A percentile compares a stretch with the other conserved stretches of the same genome.
phyloP scores from a whole-genome alignment of 37 sponge, comb jelly and placozoan genomes.

The Chondrilla cf. caribensis region DNA sequence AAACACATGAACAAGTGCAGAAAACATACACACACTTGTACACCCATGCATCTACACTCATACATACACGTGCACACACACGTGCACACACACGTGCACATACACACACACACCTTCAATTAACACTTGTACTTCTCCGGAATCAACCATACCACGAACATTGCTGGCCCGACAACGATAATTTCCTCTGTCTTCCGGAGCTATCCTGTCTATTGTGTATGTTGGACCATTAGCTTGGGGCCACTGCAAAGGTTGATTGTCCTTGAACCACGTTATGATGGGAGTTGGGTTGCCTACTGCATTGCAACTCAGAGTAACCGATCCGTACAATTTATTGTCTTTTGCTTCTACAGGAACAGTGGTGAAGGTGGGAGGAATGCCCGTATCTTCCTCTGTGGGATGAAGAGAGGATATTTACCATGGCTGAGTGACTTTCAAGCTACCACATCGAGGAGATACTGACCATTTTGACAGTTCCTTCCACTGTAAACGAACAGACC shows the following conservation, averaged over 20 bases:
- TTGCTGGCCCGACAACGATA: slow-evolving; percentile 11
- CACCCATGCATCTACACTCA: background rate
- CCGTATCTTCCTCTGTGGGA: background rate
- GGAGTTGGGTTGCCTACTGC: background rate
- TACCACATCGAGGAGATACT: too few species aligned
- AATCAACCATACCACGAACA: background rate
- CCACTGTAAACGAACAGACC: background rate
- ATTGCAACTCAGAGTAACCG: background rate
- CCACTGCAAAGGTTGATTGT: background rate
- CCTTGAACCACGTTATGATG: background rate
- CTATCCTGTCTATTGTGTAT: background rate
- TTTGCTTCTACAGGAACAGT: background rate
- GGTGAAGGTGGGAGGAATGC: background rate
- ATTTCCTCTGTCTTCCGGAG: slow-evolving; percentile 6
- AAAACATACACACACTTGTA: background rate
- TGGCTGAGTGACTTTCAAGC: too few species aligned
- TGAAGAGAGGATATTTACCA: too few species aligned
- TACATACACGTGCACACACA: background rate
- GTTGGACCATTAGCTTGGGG: background rate
- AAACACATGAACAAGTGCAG: background rate
- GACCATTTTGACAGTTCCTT: background rate
- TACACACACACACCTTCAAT: slow-evolving; percentile 9
- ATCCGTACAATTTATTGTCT: background rate
- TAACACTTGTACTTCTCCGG: background rate
- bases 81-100: background rate